phyloP scores from a whole-genome alignment of 2,113 vertebrate species.

The Forbesichthys agassizii region DNA sequence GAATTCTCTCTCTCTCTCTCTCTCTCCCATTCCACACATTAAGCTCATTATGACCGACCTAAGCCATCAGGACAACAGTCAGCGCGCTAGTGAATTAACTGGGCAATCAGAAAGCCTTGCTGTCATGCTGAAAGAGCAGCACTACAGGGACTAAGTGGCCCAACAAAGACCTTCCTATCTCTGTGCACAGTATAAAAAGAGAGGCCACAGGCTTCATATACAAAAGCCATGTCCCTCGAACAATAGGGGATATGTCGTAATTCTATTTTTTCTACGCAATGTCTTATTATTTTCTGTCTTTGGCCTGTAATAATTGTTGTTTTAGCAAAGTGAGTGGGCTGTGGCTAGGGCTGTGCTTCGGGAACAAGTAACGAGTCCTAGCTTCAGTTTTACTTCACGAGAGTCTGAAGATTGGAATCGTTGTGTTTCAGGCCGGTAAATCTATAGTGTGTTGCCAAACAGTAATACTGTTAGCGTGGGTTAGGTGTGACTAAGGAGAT shows the following conservation, averaged over 20 bases:
- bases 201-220: not conserved
- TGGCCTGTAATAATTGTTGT: not conserved
- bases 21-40: slow-evolving; percentile 1
- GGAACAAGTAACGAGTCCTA: not conserved
- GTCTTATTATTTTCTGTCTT: slow-evolving; percentile 10
- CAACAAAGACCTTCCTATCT: slow-evolving; percentile 32
- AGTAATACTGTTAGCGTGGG: too few relatives aligned
- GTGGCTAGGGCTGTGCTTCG: not conserved
- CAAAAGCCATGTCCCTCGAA: slow-evolving; percentile 6
- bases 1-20: slow-evolving; percentile 1
- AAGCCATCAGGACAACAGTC: slow-evolving; percentile 23
- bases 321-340: not conserved
- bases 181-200: slow-evolving; percentile 22
- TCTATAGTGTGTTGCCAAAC: too few relatives aligned
- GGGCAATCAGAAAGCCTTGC: slow-evolving; percentile 31
- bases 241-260: not conserved
- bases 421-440: too few relatives aligned
- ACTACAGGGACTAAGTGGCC: slow-evolving; percentile 22
- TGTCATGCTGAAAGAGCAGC: slow-evolving; percentile 24
- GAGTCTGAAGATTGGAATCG: too few relatives aligned
- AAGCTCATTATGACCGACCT: slow-evolving; percentile 17
- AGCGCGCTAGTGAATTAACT: slow-evolving; percentile 14
- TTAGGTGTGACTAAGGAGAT: too few relatives aligned
- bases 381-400: too few relatives aligned
- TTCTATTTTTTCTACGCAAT: not conserved